A percentile compares a stretch with the other conserved stretches of the same genome.
These are phyloP conservation scores for Drosophila mercatorum DNA, from an alignment of 2,888 invertebrate genomes.

Conservation along the genomic window DNA sequence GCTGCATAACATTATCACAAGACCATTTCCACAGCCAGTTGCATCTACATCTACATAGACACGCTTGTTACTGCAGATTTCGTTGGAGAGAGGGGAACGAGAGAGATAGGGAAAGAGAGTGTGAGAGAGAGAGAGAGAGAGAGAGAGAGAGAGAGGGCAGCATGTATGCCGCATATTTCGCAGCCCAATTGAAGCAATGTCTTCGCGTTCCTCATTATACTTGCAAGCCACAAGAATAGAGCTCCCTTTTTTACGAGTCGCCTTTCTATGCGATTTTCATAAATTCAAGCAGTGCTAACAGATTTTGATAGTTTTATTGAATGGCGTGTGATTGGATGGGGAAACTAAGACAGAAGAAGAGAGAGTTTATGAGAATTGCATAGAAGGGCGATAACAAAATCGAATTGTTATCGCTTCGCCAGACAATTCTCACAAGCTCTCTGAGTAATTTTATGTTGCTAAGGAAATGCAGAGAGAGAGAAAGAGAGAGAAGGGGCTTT, in stretches of 20 bases:
- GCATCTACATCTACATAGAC: constrained; percentile 25
- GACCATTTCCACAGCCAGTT: constrained; percentile 51
- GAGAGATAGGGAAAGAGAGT: neutral
- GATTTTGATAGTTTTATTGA: constrained; percentile 6
- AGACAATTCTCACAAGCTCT: neutral
- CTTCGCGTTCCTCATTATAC: constrained; percentile 57
- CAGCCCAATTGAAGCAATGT: constrained; percentile 19
- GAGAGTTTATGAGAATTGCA: neutral
- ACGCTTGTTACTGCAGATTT: constrained; percentile 13
- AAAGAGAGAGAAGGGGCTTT: no score
- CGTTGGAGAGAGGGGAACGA: neutral
- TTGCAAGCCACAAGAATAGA: constrained; percentile 39
- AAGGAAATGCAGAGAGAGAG: neutral
- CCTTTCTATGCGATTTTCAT: constrained; percentile 8
- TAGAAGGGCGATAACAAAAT: neutral
- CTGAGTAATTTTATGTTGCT: neutral
- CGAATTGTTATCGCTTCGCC: no score
- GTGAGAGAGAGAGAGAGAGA: neutral
- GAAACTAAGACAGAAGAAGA: neutral
- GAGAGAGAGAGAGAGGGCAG: neutral
- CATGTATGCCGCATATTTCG: constrained; percentile 29
- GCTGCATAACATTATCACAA: constrained; percentile 68
- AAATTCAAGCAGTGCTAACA: constrained; percentile 3
- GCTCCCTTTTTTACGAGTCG: constrained; percentile 1
- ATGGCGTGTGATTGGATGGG: constrained; percentile 6